Evolutionary conservation across 2,797 vertebrate genomes (phyloP).

Genomic region (Enoplosus armatus): DNA sequence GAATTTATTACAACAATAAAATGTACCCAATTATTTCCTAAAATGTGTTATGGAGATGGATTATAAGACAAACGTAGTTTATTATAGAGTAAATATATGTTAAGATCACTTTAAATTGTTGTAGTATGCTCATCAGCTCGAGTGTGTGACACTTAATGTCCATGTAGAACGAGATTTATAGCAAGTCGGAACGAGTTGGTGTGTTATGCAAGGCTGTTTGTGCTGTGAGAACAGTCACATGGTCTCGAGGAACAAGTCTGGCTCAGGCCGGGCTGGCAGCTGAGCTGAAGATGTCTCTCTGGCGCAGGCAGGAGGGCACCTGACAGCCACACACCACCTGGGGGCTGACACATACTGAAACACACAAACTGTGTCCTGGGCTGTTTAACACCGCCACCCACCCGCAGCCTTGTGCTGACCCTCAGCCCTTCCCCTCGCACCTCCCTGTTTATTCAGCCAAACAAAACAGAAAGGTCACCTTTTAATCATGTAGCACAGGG

Average conservation of each 20-base stretch:
- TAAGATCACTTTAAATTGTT: constrained; percentile 46
- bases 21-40: constrained; percentile 45
- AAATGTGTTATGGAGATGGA: constrained; percentile 18
- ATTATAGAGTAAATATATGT: constrained; percentile 43
- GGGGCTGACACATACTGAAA: constrained; percentile 70
- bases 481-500: constrained; percentile 66
- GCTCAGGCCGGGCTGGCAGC: constrained; percentile 69
- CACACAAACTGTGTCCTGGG: constrained; percentile 57
- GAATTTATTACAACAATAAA: constrained; percentile 51
- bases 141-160: constrained; percentile 44
- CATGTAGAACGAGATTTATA: constrained; percentile 62
- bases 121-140: constrained; percentile 38
- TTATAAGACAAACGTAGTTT: constrained; percentile 32
- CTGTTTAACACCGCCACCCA: constrained; percentile 63
- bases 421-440: constrained; percentile 68
- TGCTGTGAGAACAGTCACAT: constrained; percentile 77
- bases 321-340: constrained; percentile 82
- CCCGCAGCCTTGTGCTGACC: constrained; percentile 76
- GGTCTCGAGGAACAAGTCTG: constrained; percentile 70
- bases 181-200: constrained; percentile 53
- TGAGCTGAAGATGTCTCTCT: constrained; percentile 70
- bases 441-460: constrained; percentile 65
- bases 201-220: constrained; percentile 74
- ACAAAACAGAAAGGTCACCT: constrained; percentile 70
- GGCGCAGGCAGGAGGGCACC: constrained; percentile 75